These are phyloP conservation scores for Lasioglossum baleicum DNA, from an alignment of 1,140 invertebrate genomes.

Conservation along the genomic window DNA sequence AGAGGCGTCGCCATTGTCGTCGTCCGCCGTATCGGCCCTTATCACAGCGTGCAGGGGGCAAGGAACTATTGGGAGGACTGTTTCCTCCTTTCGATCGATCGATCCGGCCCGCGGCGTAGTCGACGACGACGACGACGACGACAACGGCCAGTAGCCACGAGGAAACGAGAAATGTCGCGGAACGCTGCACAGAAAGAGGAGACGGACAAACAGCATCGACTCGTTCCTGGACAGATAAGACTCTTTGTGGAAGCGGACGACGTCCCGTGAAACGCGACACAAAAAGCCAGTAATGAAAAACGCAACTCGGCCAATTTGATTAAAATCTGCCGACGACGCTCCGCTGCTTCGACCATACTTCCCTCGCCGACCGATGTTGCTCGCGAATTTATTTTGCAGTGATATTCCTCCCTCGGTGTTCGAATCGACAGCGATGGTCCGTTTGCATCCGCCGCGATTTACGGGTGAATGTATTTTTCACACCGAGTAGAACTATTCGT, in stretches of 20 bases:
- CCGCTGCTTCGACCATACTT: too few species aligned
- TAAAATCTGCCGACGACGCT: background rate
- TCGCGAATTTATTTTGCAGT: too few species aligned
- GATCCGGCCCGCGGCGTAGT: slow-evolving; percentile 19
- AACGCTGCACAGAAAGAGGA: slow-evolving; percentile 12
- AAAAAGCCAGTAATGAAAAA: slow-evolving; percentile 13
- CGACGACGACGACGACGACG: background rate
- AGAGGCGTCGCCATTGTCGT: slow-evolving; percentile 22
- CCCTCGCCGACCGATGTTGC: too few species aligned
- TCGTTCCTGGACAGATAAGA: slow-evolving; percentile 13
- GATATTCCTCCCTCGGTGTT: too few species aligned
- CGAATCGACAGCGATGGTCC: too few species aligned
- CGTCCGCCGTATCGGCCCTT: slow-evolving; percentile 27
- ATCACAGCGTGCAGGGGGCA: slow-evolving; percentile 23
- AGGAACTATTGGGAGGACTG: slow-evolving; percentile 49
- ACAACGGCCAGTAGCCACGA: background rate
- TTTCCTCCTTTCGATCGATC: slow-evolving; percentile 57
- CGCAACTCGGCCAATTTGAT: background rate
- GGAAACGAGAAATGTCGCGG: slow-evolving; percentile 55
- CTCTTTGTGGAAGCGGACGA: background rate
- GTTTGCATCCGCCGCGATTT: too few species aligned
- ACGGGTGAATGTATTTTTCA: too few species aligned
- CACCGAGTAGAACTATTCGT: too few species aligned
- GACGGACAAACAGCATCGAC: slow-evolving; percentile 10
- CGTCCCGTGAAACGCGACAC: background rate